Evolutionary conservation across 2,113 vertebrate genomes (phyloP), one percentile per base, ranked within the genome.

Genomic region (Charina bottae): DNA sequence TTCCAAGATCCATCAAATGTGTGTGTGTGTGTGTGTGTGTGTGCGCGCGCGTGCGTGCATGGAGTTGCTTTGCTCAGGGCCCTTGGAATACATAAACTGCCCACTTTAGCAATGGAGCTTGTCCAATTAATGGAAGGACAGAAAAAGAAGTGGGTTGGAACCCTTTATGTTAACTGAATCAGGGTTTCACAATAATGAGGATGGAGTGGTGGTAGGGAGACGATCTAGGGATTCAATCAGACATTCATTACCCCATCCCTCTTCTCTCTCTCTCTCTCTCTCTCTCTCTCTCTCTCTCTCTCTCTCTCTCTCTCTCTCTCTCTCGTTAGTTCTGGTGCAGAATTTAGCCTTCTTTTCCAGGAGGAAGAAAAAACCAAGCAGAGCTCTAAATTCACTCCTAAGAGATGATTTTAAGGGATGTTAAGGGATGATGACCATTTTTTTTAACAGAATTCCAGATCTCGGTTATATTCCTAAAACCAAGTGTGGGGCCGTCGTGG

Each of bases 121-220:
- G 97, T 96, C 97, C 97, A 96, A 96, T 97, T 96, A 95, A 97
- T 97, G 95, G 93, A 89, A 94, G 94, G 95, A 94, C 95, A 96
- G 95, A 97, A 54, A 72, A 23, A 37, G 85, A 58, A 49, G 89
- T 90, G 92, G 93, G 58, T n/a, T 85, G 96, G 95, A 8, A 95
- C 97, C 97, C 98, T 96, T 28, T 49, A 97, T 97, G 97, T 98
- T 98, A 98, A 98, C 98, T 98, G 98, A 97, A 97, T 97, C 96
- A 89, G 55, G 97, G 96, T 96, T 97, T 97, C 97, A 91, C 96
- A 94, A 95, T 96, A 98, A 96, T 94, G 94, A 96, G 95, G 96
- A 94, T 96, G 96, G 96, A 95, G 96, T 28, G 46, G 24, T 21
- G 94, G 94, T 12, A 55, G 26, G 19, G 42, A n/a, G 72, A 26